Evolutionary conservation across 1,140 invertebrate species (phyloP), one percentile per base, ranked within the genome.

Genomic region (Dendrolimus punctatus): DNA sequence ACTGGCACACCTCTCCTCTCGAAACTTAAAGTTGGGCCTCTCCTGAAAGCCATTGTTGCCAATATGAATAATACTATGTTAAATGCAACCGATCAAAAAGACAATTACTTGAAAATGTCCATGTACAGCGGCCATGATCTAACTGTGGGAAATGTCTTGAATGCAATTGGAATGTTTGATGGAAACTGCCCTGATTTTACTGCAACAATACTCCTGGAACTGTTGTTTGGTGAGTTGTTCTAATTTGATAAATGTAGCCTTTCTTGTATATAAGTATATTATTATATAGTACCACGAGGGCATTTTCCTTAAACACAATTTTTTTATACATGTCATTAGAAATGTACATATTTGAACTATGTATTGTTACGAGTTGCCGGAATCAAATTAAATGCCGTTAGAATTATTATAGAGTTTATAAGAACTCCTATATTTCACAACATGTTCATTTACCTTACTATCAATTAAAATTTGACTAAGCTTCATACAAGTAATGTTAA

Each of bases 111-210:
- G 40, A 94, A 92, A 63, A 58, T 95, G 46, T 91, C 90, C 68
- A 88, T 95, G 36, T 95, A 94, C 66, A 95, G 93, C 68, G 93
- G 89, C 38, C 96, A 98, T 76, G 96, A 98, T 77, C 91, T 92
- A 4, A 97, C 94, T 0, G 74, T 97, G 6, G 92, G 93, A 0
- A 93, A 92, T 65, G 64, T 97, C 39, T 85, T 97, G 5, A 92
- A 92, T 73, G 88, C 92, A 0, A 77, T 97, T 38, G 89, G 91
- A 8, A 63, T 96, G 5, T 97, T 92, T 73, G 90, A 96, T 52
- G 85, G 87, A 4, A 91, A 93, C 51, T 90, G 89, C 60, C 95
- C 96, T 4, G 90, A 90, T 0, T 97, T 95, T 66, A 85, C 92
- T 5, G 87, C 94, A 6, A 88, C 90, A 8, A 81, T 96, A 39